A percentile compares a stretch with the other conserved stretches of the same genome.
These are phyloP conservation scores for Anas georgica DNA, from an alignment of 2,797 vertebrate genomes.

Conservation along the genomic window DNA sequence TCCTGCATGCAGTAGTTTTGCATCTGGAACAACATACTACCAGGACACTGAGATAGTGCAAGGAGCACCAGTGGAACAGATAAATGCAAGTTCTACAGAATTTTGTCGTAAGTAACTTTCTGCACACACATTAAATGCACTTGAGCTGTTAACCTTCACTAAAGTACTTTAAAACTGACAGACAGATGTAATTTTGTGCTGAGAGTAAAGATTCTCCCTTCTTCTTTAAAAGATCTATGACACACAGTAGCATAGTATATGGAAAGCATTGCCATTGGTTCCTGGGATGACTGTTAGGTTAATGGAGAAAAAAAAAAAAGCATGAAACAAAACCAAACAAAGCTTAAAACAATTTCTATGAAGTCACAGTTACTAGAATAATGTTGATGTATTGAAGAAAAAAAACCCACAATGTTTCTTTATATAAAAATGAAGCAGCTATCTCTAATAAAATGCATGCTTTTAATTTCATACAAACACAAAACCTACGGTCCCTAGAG, in stretches of 20 bases:
- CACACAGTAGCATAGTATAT: background rate
- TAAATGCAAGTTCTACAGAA: background rate
- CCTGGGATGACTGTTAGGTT: background rate
- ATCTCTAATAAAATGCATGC: background rate
- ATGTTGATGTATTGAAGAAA: background rate
- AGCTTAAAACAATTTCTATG: background rate
- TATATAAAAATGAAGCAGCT: background rate
- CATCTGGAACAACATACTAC: background rate
- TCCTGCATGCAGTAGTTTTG: background rate
- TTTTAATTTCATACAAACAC: background rate
- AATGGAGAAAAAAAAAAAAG: background rate
- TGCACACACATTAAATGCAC: background rate
- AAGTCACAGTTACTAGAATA: background rate
- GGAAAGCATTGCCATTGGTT: background rate
- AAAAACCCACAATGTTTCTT: background rate
- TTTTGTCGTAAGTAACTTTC: background rate
- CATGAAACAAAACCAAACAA: background rate
- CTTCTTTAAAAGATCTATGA: background rate
- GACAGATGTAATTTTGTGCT: background rate
- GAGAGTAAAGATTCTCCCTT: background rate
- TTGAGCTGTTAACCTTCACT: background rate
- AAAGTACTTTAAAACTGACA: background rate
- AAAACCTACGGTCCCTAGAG: background rate
- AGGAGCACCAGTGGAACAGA: background rate
- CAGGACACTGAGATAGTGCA: too few relatives aligned